Evolutionary conservation across 2,113 vertebrate genomes (phyloP).

Genomic region (Camelus bactrianus): DNA sequence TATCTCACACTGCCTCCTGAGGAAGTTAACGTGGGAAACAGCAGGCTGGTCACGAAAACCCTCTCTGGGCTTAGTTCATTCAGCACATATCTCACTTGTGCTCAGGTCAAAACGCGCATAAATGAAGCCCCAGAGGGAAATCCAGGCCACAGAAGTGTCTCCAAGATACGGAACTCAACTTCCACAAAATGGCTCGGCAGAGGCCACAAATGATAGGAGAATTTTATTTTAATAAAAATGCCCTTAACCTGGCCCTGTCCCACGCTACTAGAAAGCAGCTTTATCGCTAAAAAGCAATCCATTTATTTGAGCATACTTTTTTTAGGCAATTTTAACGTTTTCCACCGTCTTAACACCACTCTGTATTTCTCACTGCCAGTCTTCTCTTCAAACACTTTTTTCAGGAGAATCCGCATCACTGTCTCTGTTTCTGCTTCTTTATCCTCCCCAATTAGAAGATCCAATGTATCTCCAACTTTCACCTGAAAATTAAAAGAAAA

Average conservation of each 20-base stretch:
- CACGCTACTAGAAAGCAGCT: not conserved
- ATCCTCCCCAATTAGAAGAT: conserved; percentile 92
- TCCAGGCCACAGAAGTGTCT: not conserved
- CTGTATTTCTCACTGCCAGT: conserved; percentile 90
- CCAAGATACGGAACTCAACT: not conserved
- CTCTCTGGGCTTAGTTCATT: conserved; percentile 68
- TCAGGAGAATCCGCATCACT: conserved; percentile 93
- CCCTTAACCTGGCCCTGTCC: not conserved
- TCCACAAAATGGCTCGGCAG: not conserved
- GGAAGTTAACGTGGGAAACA: not conserved
- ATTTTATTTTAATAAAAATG: conserved; percentile 65
- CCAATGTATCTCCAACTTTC: conserved; percentile 95
- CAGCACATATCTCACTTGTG: not conserved
- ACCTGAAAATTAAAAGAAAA: conserved; percentile 88
- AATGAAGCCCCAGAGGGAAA: not conserved
- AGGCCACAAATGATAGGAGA: not conserved
- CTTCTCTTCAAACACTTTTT: conserved; percentile 88
- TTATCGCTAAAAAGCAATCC: conserved; percentile 47
- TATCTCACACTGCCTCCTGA: not conserved
- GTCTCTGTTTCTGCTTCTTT: conserved; percentile 90
- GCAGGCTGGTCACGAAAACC: conserved; percentile 24
- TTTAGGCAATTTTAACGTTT: conserved; percentile 90
- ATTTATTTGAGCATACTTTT: conserved; percentile 87
- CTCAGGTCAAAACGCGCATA: not conserved
- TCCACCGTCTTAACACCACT: conserved; percentile 95